phyloP scores from a whole-genome alignment of 2,797 vertebrate species.

The Neosilurus hyrtlii region DNA sequence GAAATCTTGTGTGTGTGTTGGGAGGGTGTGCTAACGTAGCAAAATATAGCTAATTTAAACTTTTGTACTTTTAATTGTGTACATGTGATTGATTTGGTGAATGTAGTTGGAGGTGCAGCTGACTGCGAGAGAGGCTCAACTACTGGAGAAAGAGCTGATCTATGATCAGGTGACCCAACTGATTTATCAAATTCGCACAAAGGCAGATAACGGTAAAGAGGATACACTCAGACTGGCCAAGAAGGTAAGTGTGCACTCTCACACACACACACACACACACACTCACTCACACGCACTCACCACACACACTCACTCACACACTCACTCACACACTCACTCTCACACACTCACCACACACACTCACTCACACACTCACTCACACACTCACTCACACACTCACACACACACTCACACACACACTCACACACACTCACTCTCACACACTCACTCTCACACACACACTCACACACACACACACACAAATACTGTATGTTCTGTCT shows the following conservation, averaged over 20 bases:
- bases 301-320: too few species aligned
- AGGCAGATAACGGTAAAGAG: slow-evolving; percentile 69
- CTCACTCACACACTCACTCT: too few species aligned
- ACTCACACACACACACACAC: too few species aligned
- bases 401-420: slow-evolving; percentile 8
- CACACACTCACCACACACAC: too few species aligned
- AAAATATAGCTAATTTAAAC: too few species aligned
- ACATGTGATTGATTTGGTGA: neutral
- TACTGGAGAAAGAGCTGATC: slow-evolving; percentile 83
- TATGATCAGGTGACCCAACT: slow-evolving; percentile 79
- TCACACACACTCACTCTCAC: too few species aligned
- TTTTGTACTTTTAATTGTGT: neutral
- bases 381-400: neutral
- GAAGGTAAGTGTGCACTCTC: slow-evolving; percentile 73
- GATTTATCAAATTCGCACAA: slow-evolving; percentile 66
- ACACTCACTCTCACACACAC: too few species aligned
- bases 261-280: slow-evolving; percentile 18
- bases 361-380: slow-evolving; percentile 15
- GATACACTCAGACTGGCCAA: slow-evolving; percentile 76
- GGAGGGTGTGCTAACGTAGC: too few species aligned
- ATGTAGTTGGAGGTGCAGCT: slow-evolving; percentile 81
- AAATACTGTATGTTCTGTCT: too few species aligned
- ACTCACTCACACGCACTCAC: too few species aligned
- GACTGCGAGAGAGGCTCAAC: slow-evolving; percentile 76
- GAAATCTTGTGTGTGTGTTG: too few species aligned